Percentiles rank a stretch among this genome's conserved stretches.
Conservation (phyloP, 2,113 vertebrate genomes). For the Chaenocephalus aceratus region DNA sequence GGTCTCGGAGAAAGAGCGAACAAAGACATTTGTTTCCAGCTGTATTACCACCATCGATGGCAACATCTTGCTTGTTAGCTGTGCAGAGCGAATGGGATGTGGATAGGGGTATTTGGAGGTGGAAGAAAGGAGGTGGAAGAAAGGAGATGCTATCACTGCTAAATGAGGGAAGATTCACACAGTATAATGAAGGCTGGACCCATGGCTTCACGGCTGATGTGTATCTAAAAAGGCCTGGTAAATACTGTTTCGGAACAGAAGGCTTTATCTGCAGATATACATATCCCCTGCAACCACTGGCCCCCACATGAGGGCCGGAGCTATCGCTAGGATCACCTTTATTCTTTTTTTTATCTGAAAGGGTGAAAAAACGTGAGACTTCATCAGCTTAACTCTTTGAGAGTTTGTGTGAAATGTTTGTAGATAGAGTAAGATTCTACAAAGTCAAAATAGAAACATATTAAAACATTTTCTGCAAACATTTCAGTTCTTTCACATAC, state of each 20-base stretch:
- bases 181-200: slow-evolving; percentile 84
- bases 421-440: slow-evolving; percentile 15
- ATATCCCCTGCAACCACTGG: slow-evolving; percentile 82
- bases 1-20: slow-evolving; percentile 68
- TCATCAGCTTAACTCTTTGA: slow-evolving; percentile 71
- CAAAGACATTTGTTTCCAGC: slow-evolving; percentile 80
- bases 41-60: slow-evolving; percentile 76
- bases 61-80: slow-evolving; percentile 80
- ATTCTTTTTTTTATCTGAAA: slow-evolving; percentile 71
- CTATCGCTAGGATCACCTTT: slow-evolving; percentile 82
- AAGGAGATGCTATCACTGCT: slow-evolving; percentile 82
- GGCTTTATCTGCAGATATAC: slow-evolving; percentile 87
- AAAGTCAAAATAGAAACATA: not conserved
- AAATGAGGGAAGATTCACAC: slow-evolving; percentile 88
- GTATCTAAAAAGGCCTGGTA: slow-evolving; percentile 85
- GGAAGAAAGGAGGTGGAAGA: slow-evolving; percentile 83
- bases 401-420: slow-evolving; percentile 46
- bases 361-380: slow-evolving; percentile 70
- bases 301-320: slow-evolving; percentile 83
- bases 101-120: slow-evolving; percentile 83
- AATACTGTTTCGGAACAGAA: slow-evolving; percentile 84
- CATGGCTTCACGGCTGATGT: slow-evolving; percentile 84
- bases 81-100: slow-evolving; percentile 70
- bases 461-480: not conserved
- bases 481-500: not conserved